Percentiles rank a stretch among this genome's conserved stretches.
These are phyloP conservation scores for Strongylocentrotus purpuratus DNA, from an alignment of 35 echinoderm and acorn worm species.

Conservation along the genomic window DNA sequence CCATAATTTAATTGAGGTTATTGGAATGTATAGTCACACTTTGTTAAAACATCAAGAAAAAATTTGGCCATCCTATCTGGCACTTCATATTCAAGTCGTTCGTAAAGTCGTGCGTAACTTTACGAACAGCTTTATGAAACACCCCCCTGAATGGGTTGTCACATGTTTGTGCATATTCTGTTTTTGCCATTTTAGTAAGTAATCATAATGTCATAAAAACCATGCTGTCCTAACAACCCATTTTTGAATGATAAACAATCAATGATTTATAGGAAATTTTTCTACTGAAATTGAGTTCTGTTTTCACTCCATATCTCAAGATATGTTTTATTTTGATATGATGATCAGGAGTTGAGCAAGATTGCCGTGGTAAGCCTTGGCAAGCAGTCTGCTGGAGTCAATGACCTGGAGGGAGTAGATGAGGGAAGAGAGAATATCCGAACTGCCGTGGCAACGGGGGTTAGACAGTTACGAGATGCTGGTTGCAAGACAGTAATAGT, in stretches of 20 bases:
- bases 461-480: conserved; percentile 65
- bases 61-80: too few relatives aligned
- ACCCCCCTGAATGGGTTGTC: too few relatives aligned
- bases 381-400: conserved; percentile 84
- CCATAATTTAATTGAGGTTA: too few relatives aligned
- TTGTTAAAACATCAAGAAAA: too few relatives aligned
- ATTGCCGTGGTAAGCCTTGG: conserved; percentile 88
- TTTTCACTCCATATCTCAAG: background rate
- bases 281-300: background rate
- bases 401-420: conserved; percentile 72
- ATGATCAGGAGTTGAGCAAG: conserved; percentile 68
- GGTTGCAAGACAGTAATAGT: conserved; percentile 70
- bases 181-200: too few relatives aligned
- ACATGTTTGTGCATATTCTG: too few relatives aligned
- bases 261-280: background rate
- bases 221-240: background rate
- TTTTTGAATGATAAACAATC: background rate
- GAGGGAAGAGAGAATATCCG: conserved; percentile 87
- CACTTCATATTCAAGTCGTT: too few relatives aligned
- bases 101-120: too few relatives aligned
- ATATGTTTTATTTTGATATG: background rate
- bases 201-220: background rate
- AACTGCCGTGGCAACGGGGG: conserved; percentile 74
- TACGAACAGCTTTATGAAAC: too few relatives aligned
- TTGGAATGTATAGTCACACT: too few relatives aligned